phyloP scores from a whole-genome alignment of 1,140 invertebrate genomes.

The Drosophila kohkoa region DNA sequence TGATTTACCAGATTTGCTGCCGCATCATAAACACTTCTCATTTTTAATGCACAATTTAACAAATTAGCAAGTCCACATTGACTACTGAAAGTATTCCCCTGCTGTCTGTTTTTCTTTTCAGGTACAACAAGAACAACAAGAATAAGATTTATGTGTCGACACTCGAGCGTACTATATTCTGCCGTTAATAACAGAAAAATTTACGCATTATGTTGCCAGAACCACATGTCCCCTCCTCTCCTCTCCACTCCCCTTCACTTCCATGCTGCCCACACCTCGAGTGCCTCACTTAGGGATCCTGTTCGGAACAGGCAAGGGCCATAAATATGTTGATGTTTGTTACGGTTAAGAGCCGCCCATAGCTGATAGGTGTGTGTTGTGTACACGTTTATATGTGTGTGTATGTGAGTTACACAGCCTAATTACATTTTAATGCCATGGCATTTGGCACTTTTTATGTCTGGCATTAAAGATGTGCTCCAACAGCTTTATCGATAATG shows the following conservation, averaged over 20 bases:
- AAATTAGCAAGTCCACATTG: slow-evolving; percentile 27
- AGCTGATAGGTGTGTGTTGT: not conserved
- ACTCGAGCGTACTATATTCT: slow-evolving; percentile 35
- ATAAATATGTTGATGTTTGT: slow-evolving; percentile 44
- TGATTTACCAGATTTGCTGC: slow-evolving; percentile 9
- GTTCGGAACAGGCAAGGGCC: slow-evolving; percentile 30
- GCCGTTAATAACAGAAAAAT: slow-evolving; percentile 47
- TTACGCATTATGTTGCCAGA: slow-evolving; percentile 33
- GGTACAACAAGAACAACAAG: slow-evolving; percentile 11
- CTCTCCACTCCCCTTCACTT: not conserved
- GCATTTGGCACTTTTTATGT: slow-evolving; percentile 31
- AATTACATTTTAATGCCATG: slow-evolving; percentile 52
- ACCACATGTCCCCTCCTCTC: slow-evolving; percentile 1
- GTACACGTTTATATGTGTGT: not conserved
- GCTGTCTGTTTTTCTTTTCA: slow-evolving; percentile 3
- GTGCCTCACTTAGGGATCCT: not conserved
- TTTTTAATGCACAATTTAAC: slow-evolving; percentile 24
- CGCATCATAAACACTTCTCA: slow-evolving; percentile 23
- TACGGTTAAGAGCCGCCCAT: slow-evolving; percentile 12
- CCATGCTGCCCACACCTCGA: not conserved
- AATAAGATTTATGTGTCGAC: slow-evolving; percentile 35
- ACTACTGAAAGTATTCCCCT: not conserved
- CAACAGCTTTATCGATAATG: not conserved
- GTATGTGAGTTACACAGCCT: slow-evolving; percentile 28
- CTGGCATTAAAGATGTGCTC: not conserved